Base-by-base conservation (phyloP, 1,140 invertebrate genomes). In the Mesaphorura yosii region DNA sequence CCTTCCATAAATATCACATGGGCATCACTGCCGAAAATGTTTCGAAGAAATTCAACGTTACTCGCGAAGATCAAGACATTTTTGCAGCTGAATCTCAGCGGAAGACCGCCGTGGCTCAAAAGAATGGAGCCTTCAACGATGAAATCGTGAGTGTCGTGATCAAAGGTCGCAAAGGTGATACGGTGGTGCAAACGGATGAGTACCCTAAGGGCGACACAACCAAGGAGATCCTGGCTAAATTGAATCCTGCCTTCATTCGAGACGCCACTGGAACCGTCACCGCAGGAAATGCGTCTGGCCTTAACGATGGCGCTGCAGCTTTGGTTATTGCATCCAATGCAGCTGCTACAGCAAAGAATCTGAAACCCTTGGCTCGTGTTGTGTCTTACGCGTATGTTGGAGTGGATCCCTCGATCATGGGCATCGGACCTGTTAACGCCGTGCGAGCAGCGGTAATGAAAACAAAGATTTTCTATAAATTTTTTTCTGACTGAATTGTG, bases 241-340 rank as follows among this genome's bases (percentile, higher is more conserved):
- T 87, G 15, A 74, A 68, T 58, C 76, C 83, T 4, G 73, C 65
- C 38, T 87, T 87, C 70, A 64, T 74, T 29, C 74, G 75, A 50
- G 80, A 80, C 68, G 58, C 51, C 52, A 29, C 26, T 59, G 83
- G 82, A n/a, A 80, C 78, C 19, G 79, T 87, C 19, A 88, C 84
- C 19, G 72, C 84, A 34, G 84, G 83, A 44, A 88, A 87, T 73
- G 75, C 84, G 14, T 86, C 84, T 15, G 83, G 86, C 38, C 73
- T 90, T 31, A 89, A 88, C 69, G 88, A 92, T 70, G 87, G 88
- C 15, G 87, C 88, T 34, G 87, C 88, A 26, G 83, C 79, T 26
- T 70, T 91, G 6, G 70, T 90, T 39, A 63, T 92, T 14, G 80
- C 80, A 73, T 79, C 75, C 27, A 67, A 68, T 44, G 67, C 75